Conservation (phyloP, 2,888 invertebrate species). For the Melanchra persicariae region DNA sequence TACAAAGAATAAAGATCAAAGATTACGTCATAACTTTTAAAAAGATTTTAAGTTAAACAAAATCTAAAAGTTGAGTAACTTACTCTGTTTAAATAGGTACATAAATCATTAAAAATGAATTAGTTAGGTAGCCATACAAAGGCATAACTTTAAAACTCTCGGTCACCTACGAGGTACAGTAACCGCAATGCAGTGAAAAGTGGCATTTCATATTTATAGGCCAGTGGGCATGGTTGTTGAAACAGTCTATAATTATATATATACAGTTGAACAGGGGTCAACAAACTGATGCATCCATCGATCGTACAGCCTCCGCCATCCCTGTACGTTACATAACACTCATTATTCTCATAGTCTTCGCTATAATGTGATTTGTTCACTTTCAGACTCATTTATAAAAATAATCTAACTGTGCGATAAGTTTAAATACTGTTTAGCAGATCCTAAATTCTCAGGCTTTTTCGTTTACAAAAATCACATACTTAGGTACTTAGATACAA, state of each 20-base stretch:
- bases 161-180: conserved; percentile 1
- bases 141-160: background rate
- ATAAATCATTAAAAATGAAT: conserved; percentile 2
- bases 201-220: conserved; percentile 71
- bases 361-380: conserved; percentile 1
- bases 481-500: too few species aligned
- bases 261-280: conserved; percentile 64
- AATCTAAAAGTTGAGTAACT: background rate
- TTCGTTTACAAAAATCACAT: too few species aligned
- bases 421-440: too few species aligned
- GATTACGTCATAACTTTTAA: background rate
- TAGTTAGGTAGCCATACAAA: background rate
- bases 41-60: background rate
- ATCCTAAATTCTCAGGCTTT: too few species aligned
- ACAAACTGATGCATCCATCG: conserved; percentile 78
- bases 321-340: conserved; percentile 39
- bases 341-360: conserved; percentile 22
- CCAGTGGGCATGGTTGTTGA: conserved; percentile 66
- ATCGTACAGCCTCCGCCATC: conserved; percentile 64
- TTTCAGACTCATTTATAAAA: background rate
- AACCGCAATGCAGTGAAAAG: conserved; percentile 68
- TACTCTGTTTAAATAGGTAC: background rate
- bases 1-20: background rate
- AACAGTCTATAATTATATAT: conserved; percentile 64
- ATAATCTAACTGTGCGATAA: too few species aligned